phyloP scores from a whole-genome alignment of 2,113 vertebrate genomes.

The Trogon melanurus region DNA sequence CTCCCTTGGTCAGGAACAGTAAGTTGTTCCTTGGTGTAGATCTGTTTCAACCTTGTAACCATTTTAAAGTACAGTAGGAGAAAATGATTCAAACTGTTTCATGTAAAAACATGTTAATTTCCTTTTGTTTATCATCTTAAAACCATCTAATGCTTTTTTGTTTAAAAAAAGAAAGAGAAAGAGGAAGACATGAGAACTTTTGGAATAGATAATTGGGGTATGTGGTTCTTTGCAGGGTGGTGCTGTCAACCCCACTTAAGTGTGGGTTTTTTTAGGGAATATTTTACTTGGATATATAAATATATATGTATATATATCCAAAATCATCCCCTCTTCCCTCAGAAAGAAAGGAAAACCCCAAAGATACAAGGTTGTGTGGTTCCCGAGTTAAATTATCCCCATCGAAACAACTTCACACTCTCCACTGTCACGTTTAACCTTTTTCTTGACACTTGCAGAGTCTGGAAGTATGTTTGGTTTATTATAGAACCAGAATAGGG shows the following conservation, averaged over 20 bases:
- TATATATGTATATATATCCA: not conserved
- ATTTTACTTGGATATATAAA: not conserved
- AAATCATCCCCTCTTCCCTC: rapidly evolving
- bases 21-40: not conserved
- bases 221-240: not conserved
- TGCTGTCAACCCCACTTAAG: not conserved
- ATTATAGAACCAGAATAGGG: not conserved
- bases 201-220: not conserved
- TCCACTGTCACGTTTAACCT: not conserved
- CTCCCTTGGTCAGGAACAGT: not conserved
- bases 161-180: not conserved
- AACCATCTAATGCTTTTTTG: not conserved
- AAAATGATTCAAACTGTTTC: not conserved
- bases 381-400: not conserved
- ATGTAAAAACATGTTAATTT: not conserved
- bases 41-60: not conserved
- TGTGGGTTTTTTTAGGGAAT: not conserved
- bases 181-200: not conserved
- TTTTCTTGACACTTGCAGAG: not conserved
- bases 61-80: not conserved
- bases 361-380: not conserved
- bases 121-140: not conserved
- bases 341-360: not conserved
- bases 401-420: not conserved
- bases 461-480: not conserved